phyloP scores from a whole-genome alignment of 2,797 vertebrate genomes.

The Mallotus villosus region DNA sequence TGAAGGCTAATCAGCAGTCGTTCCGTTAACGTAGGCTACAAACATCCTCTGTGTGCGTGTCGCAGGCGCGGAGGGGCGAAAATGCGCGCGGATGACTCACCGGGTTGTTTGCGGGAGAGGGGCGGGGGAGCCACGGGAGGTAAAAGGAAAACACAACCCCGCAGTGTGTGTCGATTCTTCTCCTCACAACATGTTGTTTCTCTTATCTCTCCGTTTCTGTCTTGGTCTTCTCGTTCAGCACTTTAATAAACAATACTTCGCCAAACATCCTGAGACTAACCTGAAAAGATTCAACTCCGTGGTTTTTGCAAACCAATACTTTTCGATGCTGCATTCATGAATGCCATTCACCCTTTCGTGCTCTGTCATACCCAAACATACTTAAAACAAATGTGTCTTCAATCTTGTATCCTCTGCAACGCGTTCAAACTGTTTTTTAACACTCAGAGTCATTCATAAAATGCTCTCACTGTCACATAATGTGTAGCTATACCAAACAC shows the following conservation, averaged over 20 bases:
- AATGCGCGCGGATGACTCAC: conserved; percentile 79
- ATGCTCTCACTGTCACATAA: no score
- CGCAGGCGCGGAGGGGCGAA: neutral
- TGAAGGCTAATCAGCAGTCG: no score
- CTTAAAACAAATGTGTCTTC: no score
- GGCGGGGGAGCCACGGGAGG: conserved; percentile 51
- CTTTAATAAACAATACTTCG: no score
- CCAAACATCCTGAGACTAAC: conserved; percentile 3
- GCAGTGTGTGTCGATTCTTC: conserved; percentile 47
- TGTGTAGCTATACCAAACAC: conserved; percentile 62
- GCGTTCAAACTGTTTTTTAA: no score
- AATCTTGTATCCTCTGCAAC: no score
- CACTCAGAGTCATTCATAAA: no score
- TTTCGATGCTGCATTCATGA: conserved; percentile 46
- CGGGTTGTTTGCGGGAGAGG: conserved; percentile 78
- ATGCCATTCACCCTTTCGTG: neutral
- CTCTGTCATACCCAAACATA: no score
- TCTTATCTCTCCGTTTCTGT: conserved; percentile 7
- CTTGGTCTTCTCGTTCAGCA: conserved; percentile 12
- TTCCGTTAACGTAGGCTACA: neutral
- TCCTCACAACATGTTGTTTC: conserved; percentile 44
- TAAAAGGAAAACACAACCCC: conserved; percentile 56
- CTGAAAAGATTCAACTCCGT: conserved; percentile 26
- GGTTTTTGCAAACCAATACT: conserved; percentile 54
- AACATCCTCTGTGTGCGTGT: neutral